Evolutionary conservation across 2,888 invertebrate species (phyloP), one percentile per base, ranked within the genome.

Genomic region (Lasioglossum figueresi): DNA sequence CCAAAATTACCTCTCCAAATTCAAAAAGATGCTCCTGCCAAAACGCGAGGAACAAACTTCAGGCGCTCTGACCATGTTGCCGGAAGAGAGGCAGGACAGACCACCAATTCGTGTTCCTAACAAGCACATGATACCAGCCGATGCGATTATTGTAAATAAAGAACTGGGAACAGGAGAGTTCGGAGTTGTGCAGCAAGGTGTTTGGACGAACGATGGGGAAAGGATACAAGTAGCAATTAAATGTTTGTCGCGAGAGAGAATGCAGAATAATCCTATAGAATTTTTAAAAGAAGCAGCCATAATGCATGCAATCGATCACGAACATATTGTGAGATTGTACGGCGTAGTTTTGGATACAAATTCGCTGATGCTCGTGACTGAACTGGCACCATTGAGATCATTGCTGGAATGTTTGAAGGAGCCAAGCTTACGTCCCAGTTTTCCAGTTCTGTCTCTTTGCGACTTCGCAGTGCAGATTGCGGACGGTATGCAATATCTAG

Each of bases 281-380:
- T 99, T 99, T 95, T 96, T 99, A 76, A 99, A 99, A 95, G 99
- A 99, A 95, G 99, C 99, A 0, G 98, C 98, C 19, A 99, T 99
- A 88, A 99, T 99, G 99, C 99, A 99, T 95, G 97, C 98, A 87
- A 99, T 99, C 92, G 98, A 99, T 94, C 99, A 99, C 95, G 98
- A 99, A 84, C 98, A 99, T 94, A 99, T 99, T 91, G 99, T 99
- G 5, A 96, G 99, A n/a, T 96, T 99, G 82, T 99, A 98, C 95
- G 99, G 99, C 4, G 99, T 99, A 27, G 99, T 99, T 5, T 96
- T 99, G 81, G 99, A 99, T 93, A 97, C 99, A 75, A 98, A 98
- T 93, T 97, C 98, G 2, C 95, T 99, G 85, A 98, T 95, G 95
- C 92, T 95, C 0, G 98, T 99, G 12, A 99, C 99, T 1, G 99